These are phyloP conservation scores for Maniola jurtina DNA, from an alignment of 1,140 invertebrate species.

Conservation along the genomic window DNA sequence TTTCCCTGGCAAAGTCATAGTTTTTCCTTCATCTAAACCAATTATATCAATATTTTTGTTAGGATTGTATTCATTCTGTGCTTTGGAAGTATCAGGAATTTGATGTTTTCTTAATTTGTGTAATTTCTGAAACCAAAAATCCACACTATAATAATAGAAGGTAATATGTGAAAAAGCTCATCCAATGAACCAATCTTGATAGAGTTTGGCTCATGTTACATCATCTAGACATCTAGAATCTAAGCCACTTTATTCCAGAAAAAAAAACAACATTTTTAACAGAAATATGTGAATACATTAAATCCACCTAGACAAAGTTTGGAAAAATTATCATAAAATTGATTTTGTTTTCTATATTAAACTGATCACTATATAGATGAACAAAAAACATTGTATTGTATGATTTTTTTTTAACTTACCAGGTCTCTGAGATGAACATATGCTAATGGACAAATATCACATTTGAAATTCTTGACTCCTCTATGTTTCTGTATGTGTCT, in stretches of 20 bases:
- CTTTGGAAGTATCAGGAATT: slow-evolving; percentile 36
- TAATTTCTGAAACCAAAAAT: slow-evolving; percentile 56
- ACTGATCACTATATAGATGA: too few relatives aligned
- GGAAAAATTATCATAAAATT: too few relatives aligned
- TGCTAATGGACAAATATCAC: slow-evolving; percentile 85
- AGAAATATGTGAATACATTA: too few relatives aligned
- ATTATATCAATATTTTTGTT: slow-evolving; percentile 62
- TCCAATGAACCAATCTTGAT: too few relatives aligned
- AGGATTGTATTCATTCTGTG: slow-evolving; percentile 50
- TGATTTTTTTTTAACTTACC: slow-evolving; percentile 46
- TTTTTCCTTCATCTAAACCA: slow-evolving; percentile 56
- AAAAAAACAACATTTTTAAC: too few relatives aligned
- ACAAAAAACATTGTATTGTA: not conserved
- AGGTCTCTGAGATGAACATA: slow-evolving; percentile 84
- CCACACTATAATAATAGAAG: too few relatives aligned
- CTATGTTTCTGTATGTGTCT: slow-evolving; percentile 87
- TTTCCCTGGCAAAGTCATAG: slow-evolving; percentile 6
- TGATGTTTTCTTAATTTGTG: slow-evolving; percentile 66
- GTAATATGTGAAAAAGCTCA: too few relatives aligned
- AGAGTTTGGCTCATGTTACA: too few relatives aligned
- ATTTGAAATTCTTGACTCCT: slow-evolving; percentile 86
- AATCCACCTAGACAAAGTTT: too few relatives aligned
- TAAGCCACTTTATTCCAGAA: too few relatives aligned
- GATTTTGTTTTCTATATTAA: too few relatives aligned
- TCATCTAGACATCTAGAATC: too few relatives aligned